phyloP scores from a whole-genome alignment of 2,888 invertebrate species.

The Chrysina gloriosa region DNA sequence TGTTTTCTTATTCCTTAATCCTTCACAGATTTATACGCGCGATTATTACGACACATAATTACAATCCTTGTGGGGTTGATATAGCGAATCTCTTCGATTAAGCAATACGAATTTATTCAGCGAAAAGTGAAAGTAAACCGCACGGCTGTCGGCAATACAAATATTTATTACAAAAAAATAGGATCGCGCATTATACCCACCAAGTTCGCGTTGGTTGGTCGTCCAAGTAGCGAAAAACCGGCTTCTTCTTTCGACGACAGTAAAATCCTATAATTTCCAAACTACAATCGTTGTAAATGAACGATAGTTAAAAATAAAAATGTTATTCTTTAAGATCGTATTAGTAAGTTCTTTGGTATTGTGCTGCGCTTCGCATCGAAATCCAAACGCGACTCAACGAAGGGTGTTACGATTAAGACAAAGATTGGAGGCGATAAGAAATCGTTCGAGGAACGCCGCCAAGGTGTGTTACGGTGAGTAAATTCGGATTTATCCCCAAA shows the following conservation, averaged over 20 bases:
- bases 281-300: neutral
- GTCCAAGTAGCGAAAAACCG: neutral
- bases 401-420: constrained; percentile 35
- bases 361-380: constrained; percentile 17
- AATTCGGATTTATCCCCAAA: neutral
- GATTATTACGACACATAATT: too few species aligned
- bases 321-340: constrained; percentile 8
- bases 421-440: constrained; percentile 41
- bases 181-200: neutral
- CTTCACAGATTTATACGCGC: too few species aligned
- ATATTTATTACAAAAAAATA: neutral
- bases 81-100: neutral
- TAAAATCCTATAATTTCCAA: neutral
- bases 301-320: neutral
- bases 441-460: constrained; percentile 42
- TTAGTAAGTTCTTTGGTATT: neutral
- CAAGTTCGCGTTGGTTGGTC: neutral
- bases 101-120: constrained; percentile 4
- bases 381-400: neutral
- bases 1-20: too few species aligned
- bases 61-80: neutral
- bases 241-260: neutral
- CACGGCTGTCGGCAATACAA: neutral
- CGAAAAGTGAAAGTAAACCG: constrained; percentile 12
- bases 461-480: constrained; percentile 51